Percentiles rank a stretch among this genome's conserved stretches.
Evolutionary conservation across 2,797 vertebrate genomes (phyloP).

Genomic region (Sebastolobus alascanus): DNA sequence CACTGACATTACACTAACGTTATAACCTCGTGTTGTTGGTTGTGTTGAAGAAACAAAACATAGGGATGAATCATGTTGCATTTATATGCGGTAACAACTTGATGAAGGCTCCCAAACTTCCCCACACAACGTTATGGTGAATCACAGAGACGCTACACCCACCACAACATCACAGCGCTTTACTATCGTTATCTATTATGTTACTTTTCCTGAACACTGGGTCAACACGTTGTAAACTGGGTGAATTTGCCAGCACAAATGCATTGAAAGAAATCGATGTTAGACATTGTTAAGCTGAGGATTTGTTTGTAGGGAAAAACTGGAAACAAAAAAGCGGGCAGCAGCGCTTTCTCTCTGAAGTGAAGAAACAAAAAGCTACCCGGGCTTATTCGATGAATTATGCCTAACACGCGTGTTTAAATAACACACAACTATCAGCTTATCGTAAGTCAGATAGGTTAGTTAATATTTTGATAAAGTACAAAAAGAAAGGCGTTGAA

Average conservation of each 20-base stretch:
- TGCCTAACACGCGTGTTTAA: slow-evolving; percentile 14
- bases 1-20: background rate
- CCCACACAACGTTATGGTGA: background rate
- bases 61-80: accelerated
- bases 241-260: accelerated
- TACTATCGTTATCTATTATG: background rate
- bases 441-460: accelerated
- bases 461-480: background rate
- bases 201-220: background rate
- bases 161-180: slow-evolving; percentile 25
- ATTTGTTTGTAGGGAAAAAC: background rate
- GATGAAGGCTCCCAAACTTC: slow-evolving; percentile 29
- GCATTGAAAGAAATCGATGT: accelerated
- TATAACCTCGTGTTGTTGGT: accelerated
- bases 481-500: slow-evolving; percentile 7
- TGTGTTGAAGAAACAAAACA: background rate
- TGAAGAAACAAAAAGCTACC: slow-evolving; percentile 84
- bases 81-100: background rate
- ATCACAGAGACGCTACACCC: slow-evolving; percentile 30
- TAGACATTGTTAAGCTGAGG: background rate
- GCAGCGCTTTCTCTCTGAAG: slow-evolving; percentile 66
- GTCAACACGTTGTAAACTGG: accelerated
- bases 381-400: slow-evolving; percentile 60
- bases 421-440: background rate
- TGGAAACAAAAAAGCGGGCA: slow-evolving; percentile 70